Evolutionary conservation across 2,797 vertebrate species (phyloP), one percentile per base, ranked within the genome.

Genomic region (Poeciliopsis paucimaculata): DNA sequence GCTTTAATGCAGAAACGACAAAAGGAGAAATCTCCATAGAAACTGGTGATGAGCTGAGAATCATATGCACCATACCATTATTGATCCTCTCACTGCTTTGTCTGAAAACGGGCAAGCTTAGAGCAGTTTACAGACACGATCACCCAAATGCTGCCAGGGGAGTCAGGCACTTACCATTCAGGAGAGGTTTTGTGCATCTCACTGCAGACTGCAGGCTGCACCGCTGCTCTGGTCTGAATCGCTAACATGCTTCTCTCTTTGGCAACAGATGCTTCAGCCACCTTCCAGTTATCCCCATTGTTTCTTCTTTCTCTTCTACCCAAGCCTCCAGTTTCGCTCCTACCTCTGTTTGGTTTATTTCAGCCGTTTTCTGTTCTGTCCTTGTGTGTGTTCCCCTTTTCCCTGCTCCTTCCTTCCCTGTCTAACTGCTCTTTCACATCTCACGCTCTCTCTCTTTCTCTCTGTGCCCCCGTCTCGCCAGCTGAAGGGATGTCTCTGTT

Each of bases 111-210:
- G 12, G 12, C 11, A n/a, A 43, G 36, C 73, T 51, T 31, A 1
- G 1, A 72, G 60, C 2, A 10, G 31, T 68, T 53, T 16, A 74
- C 68, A 73, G 53, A 73, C 4, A 15, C 64, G 70, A 43, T 39
- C 46, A 85, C 28, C 71, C 62, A 18, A 34, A 80, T 39, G 70
- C 62, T 51, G 39, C 70, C 72, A 26, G 53, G 74, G 51, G 41
- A 84, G 76, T 76, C 82, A 70, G 62, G 70, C 75, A 86, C 91
- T 91, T 88, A 93, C 92, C 91, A 91, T 90, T 90, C 87, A 91
- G 82, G 62, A 77, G 57, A 81, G 74, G 62, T 75, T 76, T 79
- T 73, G 55, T 75, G 79, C 73, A 60, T 89, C 87, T 90, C 60
- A 74, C 85, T 87, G 90, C 89, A 82, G 87, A 84, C 85, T 34